phyloP scores from a whole-genome alignment of 2,113 vertebrate species.

The Equus przewalskii region DNA sequence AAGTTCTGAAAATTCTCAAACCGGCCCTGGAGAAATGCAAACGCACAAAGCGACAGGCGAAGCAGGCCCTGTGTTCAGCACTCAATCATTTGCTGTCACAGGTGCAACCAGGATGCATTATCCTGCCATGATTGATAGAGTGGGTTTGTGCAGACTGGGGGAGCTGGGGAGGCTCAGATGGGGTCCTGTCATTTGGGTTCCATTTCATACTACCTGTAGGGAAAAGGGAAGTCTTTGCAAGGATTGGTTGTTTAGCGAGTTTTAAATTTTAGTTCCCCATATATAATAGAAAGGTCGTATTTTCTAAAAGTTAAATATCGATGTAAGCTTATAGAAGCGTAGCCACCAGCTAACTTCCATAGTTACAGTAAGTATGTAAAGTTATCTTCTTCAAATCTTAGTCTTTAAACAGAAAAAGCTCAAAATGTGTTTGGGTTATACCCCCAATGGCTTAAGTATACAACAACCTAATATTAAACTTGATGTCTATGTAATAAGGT shows the following conservation, averaged over 20 bases:
- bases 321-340: constrained; percentile 46
- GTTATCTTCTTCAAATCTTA: constrained; percentile 22
- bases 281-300: constrained; percentile 69
- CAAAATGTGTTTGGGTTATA: not conserved
- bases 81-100: constrained; percentile 93
- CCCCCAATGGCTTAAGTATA: not conserved
- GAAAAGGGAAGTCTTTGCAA: constrained; percentile 83
- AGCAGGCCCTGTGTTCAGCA: constrained; percentile 89
- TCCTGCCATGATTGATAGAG: constrained; percentile 93
- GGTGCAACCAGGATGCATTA: constrained; percentile 91
- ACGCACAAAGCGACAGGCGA: constrained; percentile 89
- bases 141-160: constrained; percentile 87
- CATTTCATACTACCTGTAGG: constrained; percentile 88
- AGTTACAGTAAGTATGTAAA: not conserved
- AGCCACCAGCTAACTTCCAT: not conserved
- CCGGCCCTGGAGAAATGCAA: constrained; percentile 90
- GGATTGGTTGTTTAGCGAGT: constrained; percentile 69
- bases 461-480: constrained; percentile 36
- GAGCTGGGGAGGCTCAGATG: constrained; percentile 88
- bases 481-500: constrained; percentile 20
- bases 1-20: constrained; percentile 88
- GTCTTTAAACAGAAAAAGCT: not conserved
- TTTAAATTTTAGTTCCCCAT: constrained; percentile 79
- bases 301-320: constrained; percentile 74
- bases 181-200: constrained; percentile 87